Evolutionary conservation across 2,797 vertebrate genomes (phyloP), one percentile per base, ranked within the genome.

Genomic region (Salarias fasciatus): DNA sequence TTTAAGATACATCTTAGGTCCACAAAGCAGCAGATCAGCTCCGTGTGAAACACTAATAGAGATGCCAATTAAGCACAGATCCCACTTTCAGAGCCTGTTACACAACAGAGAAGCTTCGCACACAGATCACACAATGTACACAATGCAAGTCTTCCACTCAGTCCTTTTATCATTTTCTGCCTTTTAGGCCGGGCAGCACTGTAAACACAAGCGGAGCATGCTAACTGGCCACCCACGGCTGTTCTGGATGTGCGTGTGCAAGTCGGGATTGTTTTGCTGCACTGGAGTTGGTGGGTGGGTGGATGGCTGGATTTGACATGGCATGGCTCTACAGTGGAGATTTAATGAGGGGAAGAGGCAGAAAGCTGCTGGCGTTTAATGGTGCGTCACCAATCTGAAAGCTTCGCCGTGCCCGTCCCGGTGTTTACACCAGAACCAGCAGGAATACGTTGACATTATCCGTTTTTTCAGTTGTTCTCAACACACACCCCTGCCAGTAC

Each of bases 271-370:
- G 15, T 24, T 6, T 10, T 28, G 18, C 45, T 35, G 18, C 18
- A 24, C 18, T 24, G 24, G 18, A 41, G 31, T 8, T 46, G 12
- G 72, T 60, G 44, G 46, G 65, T 44, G 66, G 43, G 43, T 56
- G 66, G 63, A 60, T 33, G 72, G 76, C 49, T 64, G 56, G 51
- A 47, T 51, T 50, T 78, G 63, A 79, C 65, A 71, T 54, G 46
- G 75, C 79, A 70, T 74, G 73, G 85, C 69, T 77, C 57, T 65
- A 67, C 72, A 53, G 53, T 71, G 62, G 58, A 71, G 61, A 75
- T 80, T 82, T 82, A 83, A 84, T 79, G 75, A 85, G 72, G 71
- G 71, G 43, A 47, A 63, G 70, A 44, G 51, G 62, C 59, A 49
- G 64, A 60, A 63, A 56, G 68, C 80, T 77, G 57, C 65, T 54